Evolutionary conservation across 2,113 vertebrate species (phyloP), one percentile per base, ranked within the genome.

Genomic region (Pholis gunnellus): DNA sequence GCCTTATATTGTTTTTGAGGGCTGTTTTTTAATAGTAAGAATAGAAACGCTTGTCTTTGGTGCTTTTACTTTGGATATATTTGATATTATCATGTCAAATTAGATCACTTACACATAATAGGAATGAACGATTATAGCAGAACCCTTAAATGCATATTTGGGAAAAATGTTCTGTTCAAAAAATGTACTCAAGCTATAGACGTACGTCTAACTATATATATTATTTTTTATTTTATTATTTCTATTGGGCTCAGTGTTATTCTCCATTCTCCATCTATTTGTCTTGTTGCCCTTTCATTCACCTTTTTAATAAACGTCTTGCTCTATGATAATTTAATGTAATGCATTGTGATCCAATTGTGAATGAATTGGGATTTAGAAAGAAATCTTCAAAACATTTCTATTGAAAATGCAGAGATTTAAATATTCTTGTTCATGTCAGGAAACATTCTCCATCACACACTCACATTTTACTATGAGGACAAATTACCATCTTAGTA

Each of bases 1-100:
- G 13, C 14, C 9, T 5, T n/a, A 4, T 38, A 0, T 9, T 36
- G 2, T 60, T 60, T 29, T 46, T 69, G 11, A 42, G 27, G 4
- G 31, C 5, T 61, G 29, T 22, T 63, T 70, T 52, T 52, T 9
- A 59, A 40, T n/a, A n/a, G n/a, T n/a, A n/a, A n/a, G n/a, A n/a
- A n/a, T 4, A 59, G 0, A 38, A 38, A 38, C 27, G 0, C 0
- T 78, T 68, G 29, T 59, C 36, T 25, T 25, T 25, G 13, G 14
- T 52, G 13, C 17, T 78, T 78, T 48, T 38, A 31, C 15, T 75
- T 22, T 54, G 50, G 22, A 54, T 10, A 54, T n/a, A n/a, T n/a
- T n/a, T n/a, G n/a, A n/a, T 0, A 22, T 52, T 52, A 8, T 42
- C 40, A 42, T 42, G 40, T 11, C 40, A 42, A 44, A 14, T 44